phyloP scores from a whole-genome alignment of 2,888 invertebrate species.

The Hypena proboscidalis region DNA sequence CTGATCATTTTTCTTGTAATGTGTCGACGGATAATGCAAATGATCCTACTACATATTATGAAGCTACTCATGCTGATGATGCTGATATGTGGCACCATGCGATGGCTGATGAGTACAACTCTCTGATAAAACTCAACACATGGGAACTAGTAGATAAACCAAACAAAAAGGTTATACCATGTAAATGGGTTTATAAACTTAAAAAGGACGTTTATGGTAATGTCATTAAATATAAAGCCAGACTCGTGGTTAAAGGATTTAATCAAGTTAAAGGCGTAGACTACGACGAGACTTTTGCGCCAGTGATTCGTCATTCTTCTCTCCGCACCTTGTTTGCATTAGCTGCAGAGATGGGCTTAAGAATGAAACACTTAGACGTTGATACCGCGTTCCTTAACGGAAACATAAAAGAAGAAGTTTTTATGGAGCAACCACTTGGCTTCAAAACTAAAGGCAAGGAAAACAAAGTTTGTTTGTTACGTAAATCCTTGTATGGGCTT shows the following conservation, averaged over 20 bases:
- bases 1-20: too few species aligned
- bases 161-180: too few species aligned
- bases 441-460: not conserved
- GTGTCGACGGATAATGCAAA: too few species aligned
- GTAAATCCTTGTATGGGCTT: not conserved
- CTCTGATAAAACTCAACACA: too few species aligned
- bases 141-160: too few species aligned
- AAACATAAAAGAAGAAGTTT: not conserved
- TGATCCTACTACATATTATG: too few species aligned
- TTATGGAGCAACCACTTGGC: conserved; percentile 2
- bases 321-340: not conserved
- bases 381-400: conserved; percentile 5
- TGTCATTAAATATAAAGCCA: too few species aligned
- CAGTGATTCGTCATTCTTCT: conserved; percentile 1
- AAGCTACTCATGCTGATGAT: too few species aligned
- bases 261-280: not conserved
- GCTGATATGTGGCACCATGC: too few species aligned
- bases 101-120: too few species aligned
- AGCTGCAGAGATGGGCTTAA: not conserved
- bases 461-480: not conserved
- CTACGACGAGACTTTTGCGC: conserved; percentile 2
- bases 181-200: too few species aligned
- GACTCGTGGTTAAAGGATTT: conserved; percentile 1
- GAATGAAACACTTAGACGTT: conserved; percentile 1
- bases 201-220: too few species aligned